These are phyloP conservation scores for Neodon shergylaensis DNA, from an alignment of 2,113 vertebrate species.

Conservation along the genomic window DNA sequence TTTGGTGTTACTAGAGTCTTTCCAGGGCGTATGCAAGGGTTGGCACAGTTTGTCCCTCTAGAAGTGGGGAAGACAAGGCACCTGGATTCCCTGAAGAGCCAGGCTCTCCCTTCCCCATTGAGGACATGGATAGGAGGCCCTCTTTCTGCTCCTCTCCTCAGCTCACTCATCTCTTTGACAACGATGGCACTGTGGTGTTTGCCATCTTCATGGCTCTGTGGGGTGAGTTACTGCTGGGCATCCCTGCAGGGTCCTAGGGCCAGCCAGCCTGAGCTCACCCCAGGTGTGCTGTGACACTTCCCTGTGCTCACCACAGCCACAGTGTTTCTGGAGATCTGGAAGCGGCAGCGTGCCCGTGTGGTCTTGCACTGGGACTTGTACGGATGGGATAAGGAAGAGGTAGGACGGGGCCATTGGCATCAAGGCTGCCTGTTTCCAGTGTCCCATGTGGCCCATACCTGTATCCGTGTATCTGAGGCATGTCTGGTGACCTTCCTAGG, in stretches of 20 bases:
- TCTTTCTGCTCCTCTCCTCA: neutral
- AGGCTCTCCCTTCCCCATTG: no score
- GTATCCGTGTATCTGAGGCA: neutral
- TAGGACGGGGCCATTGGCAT: conserved; percentile 63
- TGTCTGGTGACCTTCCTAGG: conserved; percentile 82
- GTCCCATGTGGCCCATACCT: accelerated
- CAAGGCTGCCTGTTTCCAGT: neutral
- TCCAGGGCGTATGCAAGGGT: neutral
- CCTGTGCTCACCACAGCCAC: conserved; percentile 86
- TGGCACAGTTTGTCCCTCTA: neutral
- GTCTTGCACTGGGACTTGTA: conserved; percentile 91
- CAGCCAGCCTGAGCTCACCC: neutral
- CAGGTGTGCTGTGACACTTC: neutral
- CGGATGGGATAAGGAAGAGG: conserved; percentile 94
- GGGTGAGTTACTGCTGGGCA: conserved; percentile 87
- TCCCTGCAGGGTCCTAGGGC: neutral
- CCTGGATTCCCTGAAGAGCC: neutral
- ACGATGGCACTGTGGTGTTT: conserved; percentile 93
- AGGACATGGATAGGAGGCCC: neutral
- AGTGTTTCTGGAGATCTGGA: conserved; percentile 96
- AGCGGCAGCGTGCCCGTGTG: conserved; percentile 87
- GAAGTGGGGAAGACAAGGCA: neutral
- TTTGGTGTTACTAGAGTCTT: neutral
- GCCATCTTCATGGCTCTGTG: conserved; percentile 96
- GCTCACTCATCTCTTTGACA: conserved; percentile 96